Conservation (phyloP, 2,888 invertebrate genomes). For the Cephus spinipes region DNA sequence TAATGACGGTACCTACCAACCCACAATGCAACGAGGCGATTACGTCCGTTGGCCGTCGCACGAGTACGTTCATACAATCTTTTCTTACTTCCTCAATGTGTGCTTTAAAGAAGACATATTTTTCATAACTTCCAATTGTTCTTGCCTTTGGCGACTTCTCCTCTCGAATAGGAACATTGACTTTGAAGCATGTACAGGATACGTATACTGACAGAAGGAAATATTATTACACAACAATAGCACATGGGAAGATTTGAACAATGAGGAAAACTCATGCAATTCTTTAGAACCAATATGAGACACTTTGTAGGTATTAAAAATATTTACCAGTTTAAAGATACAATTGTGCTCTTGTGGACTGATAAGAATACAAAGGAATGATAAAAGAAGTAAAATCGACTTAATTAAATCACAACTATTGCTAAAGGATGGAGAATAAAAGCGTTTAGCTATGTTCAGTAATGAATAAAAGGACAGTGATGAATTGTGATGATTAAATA, state of each 20-base stretch:
- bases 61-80: not conserved
- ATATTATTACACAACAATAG: not conserved
- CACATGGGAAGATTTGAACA: not conserved
- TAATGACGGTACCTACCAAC: not conserved
- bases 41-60: not conserved
- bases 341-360: not conserved
- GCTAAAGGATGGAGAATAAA: not conserved
- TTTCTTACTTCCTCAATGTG: not conserved
- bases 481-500: not conserved
- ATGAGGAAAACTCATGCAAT: not conserved
- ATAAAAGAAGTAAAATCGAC: not conserved
- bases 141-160: not conserved
- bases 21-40: not conserved
- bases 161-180: not conserved
- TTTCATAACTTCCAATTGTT: not conserved
- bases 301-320: not conserved
- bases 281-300: not conserved
- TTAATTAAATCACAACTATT: too few relatives aligned
- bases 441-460: not conserved
- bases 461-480: not conserved
- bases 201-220: not conserved
- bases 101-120: not conserved
- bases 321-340: too few relatives aligned
- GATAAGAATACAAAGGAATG: not conserved
- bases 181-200: not conserved